Base-by-base conservation (phyloP, 2,797 vertebrate species). In the Sebastes iracundus region DNA sequence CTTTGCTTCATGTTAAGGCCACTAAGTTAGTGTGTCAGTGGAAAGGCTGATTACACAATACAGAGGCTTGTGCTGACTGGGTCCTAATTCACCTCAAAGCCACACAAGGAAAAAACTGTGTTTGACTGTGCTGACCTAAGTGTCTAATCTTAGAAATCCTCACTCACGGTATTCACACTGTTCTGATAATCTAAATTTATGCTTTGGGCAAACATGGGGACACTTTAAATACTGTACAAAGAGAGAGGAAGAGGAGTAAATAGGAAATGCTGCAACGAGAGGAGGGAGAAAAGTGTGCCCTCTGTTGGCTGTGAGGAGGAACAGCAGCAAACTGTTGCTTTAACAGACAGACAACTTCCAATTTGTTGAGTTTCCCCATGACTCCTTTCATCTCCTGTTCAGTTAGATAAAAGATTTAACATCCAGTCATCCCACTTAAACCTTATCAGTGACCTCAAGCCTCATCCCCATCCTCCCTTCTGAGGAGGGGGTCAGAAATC, bases 381-480 rank as follows among this genome's bases (percentile, higher is more conserved):
- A 69, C 69, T 79, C 82, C 86, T 92, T 92, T 93, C 90, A 92
- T 94, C 90, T 92, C 56, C 85, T 49, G 62, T 65, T 84, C 67
- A 27, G 52, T 78, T 14, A 89, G 84, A 91, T 87, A 89, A 84
- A 80, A 80, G 27, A 60, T 79, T 53, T 81, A 86, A 52, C 84
- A 80, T 81, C 76, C 87, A 84, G 85, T 85, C 89, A 86, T 90
- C 80, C 87, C 87, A 88, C 86, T 90, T 82, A 73, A 80, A 81
- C 66, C 74, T 88, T 92, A 92, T 93, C 92, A 75, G 85, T 87
- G 90, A 92, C 90, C 89, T 93, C 72, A 76, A 74, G 72, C 74
- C 84, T 84, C 70, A 72, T 73, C 49, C 76, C 59, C 72, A 25
- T 91, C 88, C 92, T 93, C 92, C 91, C 89, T 73, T 77, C 69